These are phyloP conservation scores for Diplogasteroides magnus DNA, from an alignment of 1,140 invertebrate species.

Conservation along the genomic window DNA sequence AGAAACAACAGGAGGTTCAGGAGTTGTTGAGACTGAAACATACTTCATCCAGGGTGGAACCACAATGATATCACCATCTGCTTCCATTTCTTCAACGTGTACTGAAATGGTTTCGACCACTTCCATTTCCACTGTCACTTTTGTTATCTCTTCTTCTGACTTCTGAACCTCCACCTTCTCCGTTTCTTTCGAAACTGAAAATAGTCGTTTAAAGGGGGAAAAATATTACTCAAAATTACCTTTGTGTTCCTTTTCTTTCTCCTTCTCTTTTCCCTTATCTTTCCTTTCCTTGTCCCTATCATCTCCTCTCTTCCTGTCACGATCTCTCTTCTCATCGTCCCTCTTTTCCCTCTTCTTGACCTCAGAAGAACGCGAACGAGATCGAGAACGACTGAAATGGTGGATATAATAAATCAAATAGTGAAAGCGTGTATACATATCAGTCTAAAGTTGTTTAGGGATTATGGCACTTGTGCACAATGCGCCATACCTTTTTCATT, in stretches of 20 bases:
- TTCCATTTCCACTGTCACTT: not conserved
- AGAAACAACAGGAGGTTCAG: too few species aligned
- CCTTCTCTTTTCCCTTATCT: not conserved
- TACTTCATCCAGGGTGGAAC: not conserved
- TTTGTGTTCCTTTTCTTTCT: slow-evolving; percentile 5
- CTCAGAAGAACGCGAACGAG: not conserved
- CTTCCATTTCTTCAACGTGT: not conserved
- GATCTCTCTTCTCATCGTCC: not conserved
- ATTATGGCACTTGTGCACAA: too few species aligned
- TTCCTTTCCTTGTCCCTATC: slow-evolving; percentile 5
- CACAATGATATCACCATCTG: not conserved
- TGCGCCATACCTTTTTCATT: too few species aligned
- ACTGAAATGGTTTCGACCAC: not conserved
- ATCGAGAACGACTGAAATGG: not conserved
- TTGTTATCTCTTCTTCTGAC: not conserved
- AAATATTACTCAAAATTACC: not conserved
- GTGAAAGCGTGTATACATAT: too few species aligned
- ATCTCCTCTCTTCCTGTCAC: not conserved
- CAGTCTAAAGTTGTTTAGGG: too few species aligned
- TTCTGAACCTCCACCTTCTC: slow-evolving; percentile 4
- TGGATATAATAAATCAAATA: too few species aligned
- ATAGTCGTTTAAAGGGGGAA: not conserved
- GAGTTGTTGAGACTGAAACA: not conserved
- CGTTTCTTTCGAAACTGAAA: not conserved
- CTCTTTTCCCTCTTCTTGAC: slow-evolving; percentile 1